Evolutionary conservation across 30 jellyfish, hydroid and myxozoan species (phyloP).

Genomic region (Rhopilema esculentum): DNA sequence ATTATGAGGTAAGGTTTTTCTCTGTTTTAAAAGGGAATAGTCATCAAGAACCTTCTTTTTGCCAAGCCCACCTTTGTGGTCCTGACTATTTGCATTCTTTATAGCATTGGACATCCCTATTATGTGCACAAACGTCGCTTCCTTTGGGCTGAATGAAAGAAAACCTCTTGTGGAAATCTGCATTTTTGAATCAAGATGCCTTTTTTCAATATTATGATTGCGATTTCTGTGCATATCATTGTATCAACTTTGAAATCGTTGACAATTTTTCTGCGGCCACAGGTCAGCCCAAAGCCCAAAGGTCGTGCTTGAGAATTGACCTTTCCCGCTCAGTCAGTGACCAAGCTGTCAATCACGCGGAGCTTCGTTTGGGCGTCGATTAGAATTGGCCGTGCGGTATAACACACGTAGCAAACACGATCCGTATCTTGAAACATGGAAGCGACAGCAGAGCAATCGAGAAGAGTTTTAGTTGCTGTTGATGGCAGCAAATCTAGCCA

Average conservation of each 20-base stretch:
- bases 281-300: conserved; percentile 14
- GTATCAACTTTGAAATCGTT: not conserved
- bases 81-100: too few relatives aligned
- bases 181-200: too few relatives aligned
- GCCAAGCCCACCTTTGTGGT: too few relatives aligned
- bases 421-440: conserved; percentile 14
- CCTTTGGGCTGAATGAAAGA: too few relatives aligned
- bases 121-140: too few relatives aligned
- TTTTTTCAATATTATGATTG: too few relatives aligned
- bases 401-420: not conserved
- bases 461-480: conserved; percentile 75
- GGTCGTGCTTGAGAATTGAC: conserved; percentile 10
- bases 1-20: too few relatives aligned
- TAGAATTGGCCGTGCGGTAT: not conserved
- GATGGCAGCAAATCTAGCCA: conserved; percentile 84
- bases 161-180: too few relatives aligned
- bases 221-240: not conserved
- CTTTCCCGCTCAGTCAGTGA: conserved; percentile 5
- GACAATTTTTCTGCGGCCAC: not conserved
- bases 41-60: too few relatives aligned
- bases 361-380: conserved; percentile 11
- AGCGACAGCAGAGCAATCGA: conserved; percentile 31
- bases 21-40: too few relatives aligned
- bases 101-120: too few relatives aligned
- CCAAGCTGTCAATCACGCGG: conserved; percentile 3